Percentiles rank a stretch among this genome's conserved stretches.
These are phyloP conservation scores for Drosophila grimshawi DNA, from an alignment of 1,140 invertebrate genomes.

Conservation along the genomic window DNA sequence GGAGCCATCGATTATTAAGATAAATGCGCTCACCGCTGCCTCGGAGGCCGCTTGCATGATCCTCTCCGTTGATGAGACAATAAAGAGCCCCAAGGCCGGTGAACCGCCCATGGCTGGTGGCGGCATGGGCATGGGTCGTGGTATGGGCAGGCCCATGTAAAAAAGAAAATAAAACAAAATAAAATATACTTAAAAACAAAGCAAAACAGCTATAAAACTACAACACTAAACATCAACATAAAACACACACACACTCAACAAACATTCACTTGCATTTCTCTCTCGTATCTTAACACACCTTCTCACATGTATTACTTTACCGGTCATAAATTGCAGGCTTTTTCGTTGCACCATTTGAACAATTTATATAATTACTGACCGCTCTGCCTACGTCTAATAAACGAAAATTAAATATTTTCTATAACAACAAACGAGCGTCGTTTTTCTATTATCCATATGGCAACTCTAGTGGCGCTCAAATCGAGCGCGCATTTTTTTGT, in stretches of 20 bases:
- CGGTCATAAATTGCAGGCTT: slow-evolving; percentile 52
- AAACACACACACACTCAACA: slow-evolving; percentile 24
- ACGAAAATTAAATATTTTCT: slow-evolving; percentile 61
- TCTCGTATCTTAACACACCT: slow-evolving; percentile 63
- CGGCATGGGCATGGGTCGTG: slow-evolving; percentile 86
- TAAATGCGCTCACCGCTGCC: slow-evolving; percentile 98
- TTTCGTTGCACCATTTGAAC: slow-evolving; percentile 45
- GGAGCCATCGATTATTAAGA: slow-evolving; percentile 98
- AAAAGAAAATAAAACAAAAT: slow-evolving; percentile 36
- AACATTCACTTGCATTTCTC: slow-evolving; percentile 61
- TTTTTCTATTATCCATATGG: slow-evolving; percentile 21
- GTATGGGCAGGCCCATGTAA: slow-evolving; percentile 89
- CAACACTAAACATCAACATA: slow-evolving; percentile 51
- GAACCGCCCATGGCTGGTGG: slow-evolving; percentile 86
- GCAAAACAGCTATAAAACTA: slow-evolving; percentile 2
- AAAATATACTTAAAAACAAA: slow-evolving; percentile 32
- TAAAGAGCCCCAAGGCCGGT: slow-evolving; percentile 94
- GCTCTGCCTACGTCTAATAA: slow-evolving; percentile 68
- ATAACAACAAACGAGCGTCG: slow-evolving; percentile 36
- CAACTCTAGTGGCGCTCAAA: not conserved
- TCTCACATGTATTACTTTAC: slow-evolving; percentile 71
- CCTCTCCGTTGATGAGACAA: slow-evolving; percentile 98
- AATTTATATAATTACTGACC: slow-evolving; percentile 61
- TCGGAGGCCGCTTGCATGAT: slow-evolving; percentile 98
- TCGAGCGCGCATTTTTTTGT: no score